Evolutionary conservation across 2,888 invertebrate genomes (phyloP).

Genomic region (Trissolcus japonicus): DNA sequence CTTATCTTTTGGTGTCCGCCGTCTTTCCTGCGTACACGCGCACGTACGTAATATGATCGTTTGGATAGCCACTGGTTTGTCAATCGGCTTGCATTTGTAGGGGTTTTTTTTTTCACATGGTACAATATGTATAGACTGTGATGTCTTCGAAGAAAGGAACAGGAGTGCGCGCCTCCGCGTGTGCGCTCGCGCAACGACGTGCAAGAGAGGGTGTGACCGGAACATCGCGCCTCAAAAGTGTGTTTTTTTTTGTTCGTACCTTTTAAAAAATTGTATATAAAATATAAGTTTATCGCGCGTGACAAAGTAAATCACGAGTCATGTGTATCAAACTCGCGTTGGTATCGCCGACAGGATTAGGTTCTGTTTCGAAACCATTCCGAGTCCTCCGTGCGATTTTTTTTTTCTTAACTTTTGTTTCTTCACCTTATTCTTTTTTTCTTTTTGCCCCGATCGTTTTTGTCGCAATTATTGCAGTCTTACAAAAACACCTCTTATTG

Average conservation of each 20-base stretch:
- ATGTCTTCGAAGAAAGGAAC: conserved; percentile 49
- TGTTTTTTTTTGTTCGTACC: background rate
- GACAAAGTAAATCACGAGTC: conserved; percentile 44
- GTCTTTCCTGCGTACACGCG: conserved; percentile 38
- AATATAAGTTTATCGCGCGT: conserved; percentile 53
- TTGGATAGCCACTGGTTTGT: conserved; percentile 14
- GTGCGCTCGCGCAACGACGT: conserved; percentile 36
- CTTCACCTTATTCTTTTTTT: conserved; percentile 9
- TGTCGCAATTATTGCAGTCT: conserved; percentile 53
- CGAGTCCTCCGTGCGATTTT: conserved; percentile 22
- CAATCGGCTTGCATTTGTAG: conserved; percentile 4
- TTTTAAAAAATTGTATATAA: conserved; percentile 54
- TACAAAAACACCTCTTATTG: conserved; percentile 36
- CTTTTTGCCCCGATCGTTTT: conserved; percentile 6
- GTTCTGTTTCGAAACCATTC: conserved; percentile 34
- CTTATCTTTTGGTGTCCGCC: conserved; percentile 16
- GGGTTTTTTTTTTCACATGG: conserved; percentile 46
- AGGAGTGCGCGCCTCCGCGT: conserved; percentile 47
- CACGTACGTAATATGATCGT: conserved; percentile 45
- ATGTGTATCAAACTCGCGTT: conserved; percentile 34
- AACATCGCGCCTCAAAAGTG: conserved; percentile 13
- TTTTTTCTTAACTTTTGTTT: background rate
- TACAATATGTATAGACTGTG: conserved; percentile 64
- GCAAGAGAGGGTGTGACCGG: conserved; percentile 24
- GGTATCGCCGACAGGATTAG: conserved; percentile 38